Percentiles rank a stretch among this genome's conserved stretches.
phyloP scores from a whole-genome alignment of 2,797 vertebrate genomes.

The Pitangus sulphuratus region DNA sequence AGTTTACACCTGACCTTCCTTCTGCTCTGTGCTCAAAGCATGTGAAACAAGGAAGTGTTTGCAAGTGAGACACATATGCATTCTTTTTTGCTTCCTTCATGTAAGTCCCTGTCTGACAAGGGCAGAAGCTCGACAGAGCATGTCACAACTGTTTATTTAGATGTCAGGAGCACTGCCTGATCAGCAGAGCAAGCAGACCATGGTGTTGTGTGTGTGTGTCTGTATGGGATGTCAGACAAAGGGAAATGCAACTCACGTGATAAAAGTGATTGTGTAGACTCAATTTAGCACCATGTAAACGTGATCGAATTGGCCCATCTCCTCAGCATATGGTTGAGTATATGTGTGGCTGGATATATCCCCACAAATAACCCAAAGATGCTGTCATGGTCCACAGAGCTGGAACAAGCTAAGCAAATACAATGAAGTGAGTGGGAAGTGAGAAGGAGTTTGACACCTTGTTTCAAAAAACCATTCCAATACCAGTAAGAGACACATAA shows the following conservation, averaged over 20 bases:
- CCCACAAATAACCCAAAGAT: background rate
- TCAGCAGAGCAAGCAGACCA: background rate
- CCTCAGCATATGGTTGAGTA: background rate
- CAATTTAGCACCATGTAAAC: background rate
- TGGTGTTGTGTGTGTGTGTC: accelerated
- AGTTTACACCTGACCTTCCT: background rate
- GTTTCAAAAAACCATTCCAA: background rate
- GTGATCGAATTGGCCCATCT: background rate
- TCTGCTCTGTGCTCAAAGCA: background rate
- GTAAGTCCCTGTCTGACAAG: background rate
- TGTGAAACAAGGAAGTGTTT: background rate
- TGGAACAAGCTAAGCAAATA: background rate
- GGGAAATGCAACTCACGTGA: background rate
- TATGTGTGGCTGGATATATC: background rate
- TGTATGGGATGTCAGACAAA: background rate
- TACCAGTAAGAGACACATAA: background rate
- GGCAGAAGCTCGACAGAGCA: background rate
- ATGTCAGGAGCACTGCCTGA: background rate
- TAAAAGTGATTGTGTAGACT: background rate
- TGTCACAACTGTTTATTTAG: background rate
- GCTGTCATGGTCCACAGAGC: background rate
- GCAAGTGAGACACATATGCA: background rate
- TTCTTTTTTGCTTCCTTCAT: background rate
- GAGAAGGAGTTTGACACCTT: background rate
- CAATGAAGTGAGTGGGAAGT: background rate